These are phyloP conservation scores for Myocastor coypus DNA, from an alignment of 2,113 vertebrate genomes.

Conservation along the genomic window DNA sequence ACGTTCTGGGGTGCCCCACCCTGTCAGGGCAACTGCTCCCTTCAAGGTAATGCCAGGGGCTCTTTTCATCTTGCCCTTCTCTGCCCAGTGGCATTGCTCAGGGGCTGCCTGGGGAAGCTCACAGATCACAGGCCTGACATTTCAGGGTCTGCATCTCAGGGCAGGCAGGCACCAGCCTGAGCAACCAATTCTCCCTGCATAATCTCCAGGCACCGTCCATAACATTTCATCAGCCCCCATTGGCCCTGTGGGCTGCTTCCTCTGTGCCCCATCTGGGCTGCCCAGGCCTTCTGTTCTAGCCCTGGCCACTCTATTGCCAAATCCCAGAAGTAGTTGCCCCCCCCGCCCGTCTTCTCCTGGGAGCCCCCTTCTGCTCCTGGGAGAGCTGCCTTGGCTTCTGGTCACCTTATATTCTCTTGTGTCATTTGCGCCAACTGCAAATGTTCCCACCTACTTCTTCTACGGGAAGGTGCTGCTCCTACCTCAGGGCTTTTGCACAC, in stretches of 20 bases:
- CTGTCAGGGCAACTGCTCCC: slow-evolving; percentile 78
- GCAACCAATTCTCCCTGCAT: slow-evolving; percentile 92
- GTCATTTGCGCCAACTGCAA: background rate
- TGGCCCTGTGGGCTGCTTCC: slow-evolving; percentile 72
- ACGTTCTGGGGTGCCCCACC: slow-evolving; percentile 80
- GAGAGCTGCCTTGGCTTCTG: background rate
- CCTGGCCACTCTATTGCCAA: background rate
- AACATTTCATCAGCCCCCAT: slow-evolving; percentile 87
- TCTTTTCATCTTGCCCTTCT: slow-evolving; percentile 52
- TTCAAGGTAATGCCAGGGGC: slow-evolving; percentile 70
- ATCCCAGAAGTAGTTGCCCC: background rate
- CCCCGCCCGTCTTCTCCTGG: too few species aligned
- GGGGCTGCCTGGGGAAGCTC: slow-evolving; percentile 80
- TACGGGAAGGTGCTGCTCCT: background rate
- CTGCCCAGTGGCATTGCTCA: background rate
- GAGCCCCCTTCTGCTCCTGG: fast-evolving
- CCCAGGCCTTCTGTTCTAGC: slow-evolving; percentile 75
- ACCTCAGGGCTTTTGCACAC: background rate
- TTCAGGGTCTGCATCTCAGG: slow-evolving; percentile 88
- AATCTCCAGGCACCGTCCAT: slow-evolving; percentile 86
- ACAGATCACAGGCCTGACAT: slow-evolving; percentile 92
- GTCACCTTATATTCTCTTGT: background rate
- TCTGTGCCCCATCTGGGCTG: slow-evolving; percentile 10
- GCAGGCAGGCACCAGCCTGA: slow-evolving; percentile 86
- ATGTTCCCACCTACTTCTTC: background rate